Evolutionary conservation across 1,140 invertebrate genomes (phyloP).

Genomic region (Aphis gossypii): DNA sequence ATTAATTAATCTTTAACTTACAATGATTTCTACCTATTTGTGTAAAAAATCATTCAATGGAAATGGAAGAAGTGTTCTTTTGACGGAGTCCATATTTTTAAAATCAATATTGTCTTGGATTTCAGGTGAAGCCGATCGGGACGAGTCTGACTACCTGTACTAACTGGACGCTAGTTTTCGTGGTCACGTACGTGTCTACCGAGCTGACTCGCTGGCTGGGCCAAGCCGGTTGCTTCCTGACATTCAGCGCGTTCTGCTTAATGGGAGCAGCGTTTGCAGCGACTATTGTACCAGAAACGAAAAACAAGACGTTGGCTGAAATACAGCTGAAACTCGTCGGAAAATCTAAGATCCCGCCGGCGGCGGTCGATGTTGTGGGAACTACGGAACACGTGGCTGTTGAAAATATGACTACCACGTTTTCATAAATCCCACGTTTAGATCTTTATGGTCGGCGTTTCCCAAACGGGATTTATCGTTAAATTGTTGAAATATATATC

Average conservation of each 20-base stretch:
- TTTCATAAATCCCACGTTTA: conserved; percentile 65
- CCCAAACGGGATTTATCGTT: too few relatives aligned
- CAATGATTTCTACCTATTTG: background rate
- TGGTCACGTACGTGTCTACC: conserved; percentile 79
- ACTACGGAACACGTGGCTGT: too few relatives aligned
- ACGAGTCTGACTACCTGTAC: conserved; percentile 18
- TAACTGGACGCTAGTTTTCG: conserved; percentile 69
- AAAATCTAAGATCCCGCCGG: too few relatives aligned
- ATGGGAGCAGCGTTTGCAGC: conserved; percentile 69
- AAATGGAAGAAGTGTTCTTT: background rate
- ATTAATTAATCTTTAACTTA: background rate
- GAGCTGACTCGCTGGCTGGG: conserved; percentile 70
- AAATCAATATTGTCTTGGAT: background rate
- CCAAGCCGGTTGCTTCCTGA: conserved; percentile 77
- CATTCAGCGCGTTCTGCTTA: conserved; percentile 77
- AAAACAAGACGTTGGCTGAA: conserved; percentile 74
- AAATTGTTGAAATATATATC: too few relatives aligned
- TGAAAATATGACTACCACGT: background rate
- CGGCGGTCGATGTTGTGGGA: background rate
- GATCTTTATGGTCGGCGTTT: background rate
- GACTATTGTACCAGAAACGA: conserved; percentile 79
- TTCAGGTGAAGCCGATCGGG: conserved; percentile 32
- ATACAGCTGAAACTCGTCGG: conserved; percentile 8
- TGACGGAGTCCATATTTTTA: background rate
- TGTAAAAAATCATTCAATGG: background rate